Evolutionary conservation across 2,113 vertebrate genomes (phyloP).

Genomic region (Elaphurus davidianus): DNA sequence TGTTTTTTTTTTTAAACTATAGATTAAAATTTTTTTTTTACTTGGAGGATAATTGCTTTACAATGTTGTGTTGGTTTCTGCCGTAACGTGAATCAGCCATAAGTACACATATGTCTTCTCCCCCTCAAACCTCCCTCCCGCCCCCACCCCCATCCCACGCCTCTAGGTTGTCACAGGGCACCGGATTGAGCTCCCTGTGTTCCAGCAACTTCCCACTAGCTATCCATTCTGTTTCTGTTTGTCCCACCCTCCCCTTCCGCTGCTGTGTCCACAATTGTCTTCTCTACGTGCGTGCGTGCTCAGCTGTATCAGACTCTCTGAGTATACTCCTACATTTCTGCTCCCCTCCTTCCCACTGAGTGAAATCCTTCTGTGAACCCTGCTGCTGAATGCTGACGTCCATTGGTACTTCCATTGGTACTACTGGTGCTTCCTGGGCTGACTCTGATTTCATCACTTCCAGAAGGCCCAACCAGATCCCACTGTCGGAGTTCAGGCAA

Average conservation of each 20-base stretch:
- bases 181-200: neutral
- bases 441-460: neutral
- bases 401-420: neutral
- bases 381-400: neutral
- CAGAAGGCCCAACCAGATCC: neutral
- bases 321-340: neutral
- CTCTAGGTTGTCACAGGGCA: neutral
- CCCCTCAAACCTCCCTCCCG: neutral
- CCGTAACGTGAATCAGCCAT: accelerated
- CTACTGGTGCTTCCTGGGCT: neutral
- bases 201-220: neutral
- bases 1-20: neutral
- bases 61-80: neutral
- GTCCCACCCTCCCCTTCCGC: neutral
- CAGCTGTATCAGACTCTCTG: neutral
- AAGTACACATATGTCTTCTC: neutral
- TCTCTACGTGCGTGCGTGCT: accelerated
- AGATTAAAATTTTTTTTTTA: neutral
- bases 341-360: neutral
- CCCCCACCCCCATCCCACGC: neutral
- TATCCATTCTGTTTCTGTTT: neutral
- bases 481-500: neutral
- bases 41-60: neutral
- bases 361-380: neutral
- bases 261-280: neutral